Percentiles rank a stretch among this genome's conserved stretches.
phyloP scores from a whole-genome alignment of 2,797 vertebrate genomes.

The Anabacerthia variegaticeps region DNA sequence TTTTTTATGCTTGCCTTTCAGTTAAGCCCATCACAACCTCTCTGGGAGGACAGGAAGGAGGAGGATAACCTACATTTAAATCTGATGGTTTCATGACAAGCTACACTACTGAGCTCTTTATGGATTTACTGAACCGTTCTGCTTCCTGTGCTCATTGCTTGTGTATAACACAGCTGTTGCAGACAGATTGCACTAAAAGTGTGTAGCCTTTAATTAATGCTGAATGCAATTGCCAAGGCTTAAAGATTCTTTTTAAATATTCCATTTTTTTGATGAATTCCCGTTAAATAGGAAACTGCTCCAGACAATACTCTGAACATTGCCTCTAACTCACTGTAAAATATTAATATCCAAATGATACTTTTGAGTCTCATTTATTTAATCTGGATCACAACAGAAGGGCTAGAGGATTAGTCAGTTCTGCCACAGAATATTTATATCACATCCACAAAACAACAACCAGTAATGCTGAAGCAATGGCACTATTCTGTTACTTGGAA shows the following conservation, averaged over 20 bases:
- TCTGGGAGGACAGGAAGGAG: slow-evolving; percentile 36
- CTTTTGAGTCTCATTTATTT: slow-evolving; percentile 41
- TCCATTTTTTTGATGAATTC: slow-evolving; percentile 16
- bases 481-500: not conserved
- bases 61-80: slow-evolving; percentile 68
- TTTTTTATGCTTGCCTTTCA: not conserved
- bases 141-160: slow-evolving; percentile 19
- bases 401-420: slow-evolving; percentile 52
- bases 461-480: not conserved
- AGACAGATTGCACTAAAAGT: slow-evolving; percentile 60
- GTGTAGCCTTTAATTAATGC: slow-evolving; percentile 61
- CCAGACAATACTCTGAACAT: not conserved
- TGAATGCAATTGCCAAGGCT: slow-evolving; percentile 39
- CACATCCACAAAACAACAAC: not conserved
- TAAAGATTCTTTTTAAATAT: slow-evolving; percentile 34
- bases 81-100: slow-evolving; percentile 59
- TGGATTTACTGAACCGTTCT: slow-evolving; percentile 27
- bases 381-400: slow-evolving; percentile 65
- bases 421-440: slow-evolving; percentile 46
- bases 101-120: slow-evolving; percentile 36
- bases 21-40: slow-evolving; percentile 30
- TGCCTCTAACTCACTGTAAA: not conserved
- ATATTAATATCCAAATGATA: slow-evolving; percentile 38
- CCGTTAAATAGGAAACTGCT: not conserved
- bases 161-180: slow-evolving; percentile 38